Percentiles rank a stretch among this genome's conserved stretches.
These are phyloP conservation scores for Phenganax stokvisi DNA, from an alignment of 92 coral and sea anemone species.

Conservation along the genomic window DNA sequence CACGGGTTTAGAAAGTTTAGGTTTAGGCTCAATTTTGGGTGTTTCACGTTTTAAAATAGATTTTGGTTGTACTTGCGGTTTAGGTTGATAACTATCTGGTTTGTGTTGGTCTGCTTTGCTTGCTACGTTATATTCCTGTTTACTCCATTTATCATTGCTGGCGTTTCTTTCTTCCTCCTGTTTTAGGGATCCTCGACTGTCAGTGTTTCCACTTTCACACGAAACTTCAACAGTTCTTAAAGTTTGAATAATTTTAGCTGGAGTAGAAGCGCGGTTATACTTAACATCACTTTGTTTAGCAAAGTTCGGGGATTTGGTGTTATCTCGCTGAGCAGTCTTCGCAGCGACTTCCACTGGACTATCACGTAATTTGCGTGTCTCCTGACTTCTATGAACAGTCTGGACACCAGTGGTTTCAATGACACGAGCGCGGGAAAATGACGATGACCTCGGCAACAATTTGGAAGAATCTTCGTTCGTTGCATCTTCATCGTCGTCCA, in stretches of 20 bases:
- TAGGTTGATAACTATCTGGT: constrained; percentile 12
- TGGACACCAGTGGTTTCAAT: constrained; percentile 24
- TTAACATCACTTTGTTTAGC: neutral
- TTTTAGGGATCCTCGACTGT: neutral
- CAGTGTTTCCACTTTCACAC: neutral
- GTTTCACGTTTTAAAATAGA: constrained; percentile 9
- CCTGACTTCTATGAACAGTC: neutral
- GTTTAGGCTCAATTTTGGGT: neutral
- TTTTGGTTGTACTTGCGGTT: constrained; percentile 13
- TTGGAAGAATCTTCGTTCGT: neutral
- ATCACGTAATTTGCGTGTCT: neutral
- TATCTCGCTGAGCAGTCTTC: constrained; percentile 7
- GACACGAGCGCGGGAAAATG: constrained; percentile 37
- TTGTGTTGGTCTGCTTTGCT: neutral
- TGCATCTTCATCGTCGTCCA: neutral
- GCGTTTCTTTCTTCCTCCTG: neutral
- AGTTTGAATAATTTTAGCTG: constrained; percentile 21
- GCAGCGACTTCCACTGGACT: neutral
- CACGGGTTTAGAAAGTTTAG: neutral
- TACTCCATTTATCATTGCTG: constrained; percentile 3
- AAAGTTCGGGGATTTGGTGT: constrained; percentile 5
- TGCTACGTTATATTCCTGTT: neutral
- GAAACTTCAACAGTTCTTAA: constrained; percentile 22
- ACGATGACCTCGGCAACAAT: constrained; percentile 31
- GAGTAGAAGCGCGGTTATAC: neutral